These are phyloP conservation scores for Mareca penelope DNA, from an alignment of 2,797 vertebrate species.

Conservation along the genomic window DNA sequence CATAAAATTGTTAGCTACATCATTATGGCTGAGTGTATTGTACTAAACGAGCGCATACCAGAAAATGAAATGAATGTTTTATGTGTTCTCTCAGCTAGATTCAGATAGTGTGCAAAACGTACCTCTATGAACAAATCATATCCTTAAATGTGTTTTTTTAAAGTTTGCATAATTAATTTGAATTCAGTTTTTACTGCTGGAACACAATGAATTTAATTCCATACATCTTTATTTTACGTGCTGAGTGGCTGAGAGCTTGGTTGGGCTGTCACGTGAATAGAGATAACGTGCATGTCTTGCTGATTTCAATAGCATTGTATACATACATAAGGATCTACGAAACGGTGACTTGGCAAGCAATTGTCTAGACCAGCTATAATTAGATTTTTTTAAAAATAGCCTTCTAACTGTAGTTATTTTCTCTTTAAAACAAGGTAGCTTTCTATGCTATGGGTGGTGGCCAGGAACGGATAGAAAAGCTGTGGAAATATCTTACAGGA, in stretches of 20 bases:
- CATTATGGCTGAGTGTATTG: slow-evolving; percentile 63
- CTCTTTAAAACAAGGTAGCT: neutral
- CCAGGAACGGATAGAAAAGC: neutral
- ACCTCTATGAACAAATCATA: slow-evolving; percentile 6
- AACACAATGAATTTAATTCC: slow-evolving; percentile 40
- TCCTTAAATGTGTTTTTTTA: slow-evolving; percentile 36
- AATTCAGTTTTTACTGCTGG: slow-evolving; percentile 5
- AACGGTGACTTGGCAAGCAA: neutral
- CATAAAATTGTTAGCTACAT: slow-evolving; percentile 68
- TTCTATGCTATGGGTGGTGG: neutral
- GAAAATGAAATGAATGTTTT: slow-evolving; percentile 61
- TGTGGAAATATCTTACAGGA: neutral
- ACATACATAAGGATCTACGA: neutral
- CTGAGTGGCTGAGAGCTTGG: neutral
- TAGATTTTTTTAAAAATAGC: neutral
- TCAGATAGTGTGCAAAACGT: slow-evolving; percentile 28
- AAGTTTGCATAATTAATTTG: slow-evolving; percentile 58
- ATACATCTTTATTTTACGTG: neutral
- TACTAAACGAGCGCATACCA: slow-evolving; percentile 39
- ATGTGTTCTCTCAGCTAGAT: slow-evolving; percentile 56
- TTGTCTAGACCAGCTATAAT: neutral
- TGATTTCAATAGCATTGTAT: neutral
- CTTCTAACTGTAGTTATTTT: neutral
- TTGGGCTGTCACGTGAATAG: neutral
- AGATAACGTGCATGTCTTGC: neutral